Conservation (phyloP, 2,113 vertebrate species). For the Arenaria interpres region DNA sequence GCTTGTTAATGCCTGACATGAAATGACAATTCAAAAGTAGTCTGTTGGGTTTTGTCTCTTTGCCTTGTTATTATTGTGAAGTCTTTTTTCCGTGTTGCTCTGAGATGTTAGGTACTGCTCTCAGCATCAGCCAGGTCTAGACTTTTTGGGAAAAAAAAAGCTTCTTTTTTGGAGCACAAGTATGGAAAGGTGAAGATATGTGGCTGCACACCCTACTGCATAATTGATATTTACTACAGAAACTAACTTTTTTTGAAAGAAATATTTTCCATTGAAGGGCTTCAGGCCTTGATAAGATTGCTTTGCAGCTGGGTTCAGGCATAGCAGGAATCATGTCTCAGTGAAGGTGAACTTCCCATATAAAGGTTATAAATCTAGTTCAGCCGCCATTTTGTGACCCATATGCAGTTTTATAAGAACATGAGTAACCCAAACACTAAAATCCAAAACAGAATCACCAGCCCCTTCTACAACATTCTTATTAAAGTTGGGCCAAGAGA, state of each 20-base stretch:
- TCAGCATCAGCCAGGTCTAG: neutral
- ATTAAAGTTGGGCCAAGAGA: conserved; percentile 48
- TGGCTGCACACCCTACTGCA: neutral
- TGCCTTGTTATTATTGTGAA: neutral
- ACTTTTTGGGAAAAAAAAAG: neutral
- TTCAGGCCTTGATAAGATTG: neutral
- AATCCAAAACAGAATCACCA: conserved; percentile 62
- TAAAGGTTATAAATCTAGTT: neutral
- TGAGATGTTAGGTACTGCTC: neutral
- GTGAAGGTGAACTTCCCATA: neutral
- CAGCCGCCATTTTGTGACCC: neutral
- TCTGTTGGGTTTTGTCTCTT: neutral
- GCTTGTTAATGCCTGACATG: neutral
- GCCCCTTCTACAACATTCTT: neutral
- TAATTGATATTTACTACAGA: neutral
- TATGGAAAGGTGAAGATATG: neutral
- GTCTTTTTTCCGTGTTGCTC: neutral
- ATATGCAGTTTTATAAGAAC: neutral
- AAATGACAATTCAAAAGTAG: neutral
- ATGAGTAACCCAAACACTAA: conserved; percentile 58
- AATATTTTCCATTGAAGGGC: neutral
- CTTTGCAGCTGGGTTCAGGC: neutral
- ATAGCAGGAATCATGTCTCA: neutral
- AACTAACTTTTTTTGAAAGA: neutral
- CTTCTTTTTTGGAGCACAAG: neutral